phyloP scores from a whole-genome alignment of 2,113 vertebrate species.

The Rhadina sibilatrix region DNA sequence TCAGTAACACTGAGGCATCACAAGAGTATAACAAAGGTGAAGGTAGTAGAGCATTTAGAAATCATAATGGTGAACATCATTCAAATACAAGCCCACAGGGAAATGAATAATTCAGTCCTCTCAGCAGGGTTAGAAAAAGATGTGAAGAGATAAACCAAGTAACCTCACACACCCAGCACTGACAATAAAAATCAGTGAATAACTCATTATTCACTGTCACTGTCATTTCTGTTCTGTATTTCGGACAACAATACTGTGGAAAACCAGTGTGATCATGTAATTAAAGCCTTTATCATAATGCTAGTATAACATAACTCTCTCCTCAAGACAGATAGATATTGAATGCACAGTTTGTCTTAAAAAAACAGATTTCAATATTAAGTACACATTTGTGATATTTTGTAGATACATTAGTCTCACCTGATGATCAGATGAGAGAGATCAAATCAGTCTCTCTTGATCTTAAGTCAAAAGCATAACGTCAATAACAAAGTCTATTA shows the following conservation, averaged over 20 bases:
- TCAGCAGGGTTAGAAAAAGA: background rate
- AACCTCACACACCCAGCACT: background rate
- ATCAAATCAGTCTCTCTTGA: background rate
- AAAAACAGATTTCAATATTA: background rate
- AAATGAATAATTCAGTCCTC: background rate
- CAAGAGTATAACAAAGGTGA: background rate
- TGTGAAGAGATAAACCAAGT: background rate
- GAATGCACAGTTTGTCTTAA: background rate
- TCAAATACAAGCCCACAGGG: background rate
- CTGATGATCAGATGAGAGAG: background rate
- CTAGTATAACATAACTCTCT: background rate
- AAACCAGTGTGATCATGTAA: background rate
- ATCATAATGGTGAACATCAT: background rate
- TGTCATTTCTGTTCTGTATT: background rate
- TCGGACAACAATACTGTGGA: background rate
- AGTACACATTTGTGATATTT: background rate
- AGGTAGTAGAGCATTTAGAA: background rate
- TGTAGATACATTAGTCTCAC: background rate
- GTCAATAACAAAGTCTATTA: background rate
- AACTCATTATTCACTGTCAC: background rate
- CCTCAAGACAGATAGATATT: background rate
- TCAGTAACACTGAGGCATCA: background rate
- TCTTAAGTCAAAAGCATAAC: background rate
- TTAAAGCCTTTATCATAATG: background rate
- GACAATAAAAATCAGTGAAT: background rate